phyloP scores from a whole-genome alignment of 2,113 vertebrate genomes.

The Callorhinus ursinus region DNA sequence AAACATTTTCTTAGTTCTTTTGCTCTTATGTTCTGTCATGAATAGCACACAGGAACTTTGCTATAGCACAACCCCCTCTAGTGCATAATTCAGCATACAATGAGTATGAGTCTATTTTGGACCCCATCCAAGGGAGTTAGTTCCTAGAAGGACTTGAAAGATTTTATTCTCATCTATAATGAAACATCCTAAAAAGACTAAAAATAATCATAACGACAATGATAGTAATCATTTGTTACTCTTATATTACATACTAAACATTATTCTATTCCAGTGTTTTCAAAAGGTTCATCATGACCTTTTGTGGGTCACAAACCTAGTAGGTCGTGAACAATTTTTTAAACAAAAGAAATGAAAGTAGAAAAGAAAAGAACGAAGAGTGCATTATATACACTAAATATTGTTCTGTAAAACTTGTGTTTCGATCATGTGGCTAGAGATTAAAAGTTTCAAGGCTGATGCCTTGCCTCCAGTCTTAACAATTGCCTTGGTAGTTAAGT shows the following conservation, averaged over 20 bases:
- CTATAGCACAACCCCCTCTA: conserved; percentile 67
- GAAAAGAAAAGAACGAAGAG: neutral
- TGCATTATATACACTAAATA: neutral
- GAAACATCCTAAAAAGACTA: conserved; percentile 59
- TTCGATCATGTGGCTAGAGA: neutral
- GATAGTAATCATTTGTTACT: neutral
- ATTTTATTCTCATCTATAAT: conserved; percentile 65
- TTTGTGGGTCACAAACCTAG: neutral
- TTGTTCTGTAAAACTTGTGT: neutral
- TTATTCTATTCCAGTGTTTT: neutral
- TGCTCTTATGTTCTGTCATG: conserved; percentile 44
- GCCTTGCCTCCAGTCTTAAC: neutral
- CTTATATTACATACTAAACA: neutral
- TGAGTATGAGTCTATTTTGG: conserved; percentile 70
- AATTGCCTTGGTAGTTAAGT: neutral
- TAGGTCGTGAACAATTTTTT: neutral
- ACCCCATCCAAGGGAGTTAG: conserved; percentile 66
- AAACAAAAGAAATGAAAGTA: neutral
- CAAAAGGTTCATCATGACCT: neutral
- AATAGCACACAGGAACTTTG: conserved; percentile 53
- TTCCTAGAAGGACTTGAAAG: conserved; percentile 77
- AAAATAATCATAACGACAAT: conserved; percentile 47
- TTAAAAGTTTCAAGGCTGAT: neutral
- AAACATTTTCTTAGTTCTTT: conserved; percentile 11
- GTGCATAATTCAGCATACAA: conserved; percentile 68